phyloP scores from a whole-genome alignment of 2,797 vertebrate genomes.

The Furcifer pardalis region DNA sequence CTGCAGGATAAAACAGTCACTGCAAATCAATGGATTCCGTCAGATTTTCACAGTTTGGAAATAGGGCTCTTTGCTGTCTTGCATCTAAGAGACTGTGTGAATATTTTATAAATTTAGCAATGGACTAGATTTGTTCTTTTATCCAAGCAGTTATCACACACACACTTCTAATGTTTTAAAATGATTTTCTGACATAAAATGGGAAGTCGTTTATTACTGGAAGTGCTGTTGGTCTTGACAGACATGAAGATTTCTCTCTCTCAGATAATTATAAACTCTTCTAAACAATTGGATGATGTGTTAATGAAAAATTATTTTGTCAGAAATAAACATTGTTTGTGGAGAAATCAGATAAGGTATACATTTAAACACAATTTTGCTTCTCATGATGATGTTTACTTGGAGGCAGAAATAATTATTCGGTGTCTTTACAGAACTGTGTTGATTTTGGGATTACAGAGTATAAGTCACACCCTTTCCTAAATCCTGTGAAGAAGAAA shows the following conservation, averaged over 20 bases:
- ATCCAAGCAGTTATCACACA: slow-evolving; percentile 61
- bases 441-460: neutral
- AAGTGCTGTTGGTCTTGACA: slow-evolving; percentile 55
- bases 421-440: neutral
- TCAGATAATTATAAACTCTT: slow-evolving; percentile 65
- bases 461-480: neutral
- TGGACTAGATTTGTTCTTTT: slow-evolving; percentile 64
- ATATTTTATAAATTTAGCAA: slow-evolving; percentile 60
- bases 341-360: slow-evolving; percentile 25
- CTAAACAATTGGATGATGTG: slow-evolving; percentile 40
- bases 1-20: slow-evolving; percentile 39
- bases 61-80: slow-evolving; percentile 49
- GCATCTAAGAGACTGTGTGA: slow-evolving; percentile 53
- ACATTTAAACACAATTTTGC: neutral
- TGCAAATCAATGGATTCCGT: slow-evolving; percentile 62
- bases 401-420: slow-evolving; percentile 11
- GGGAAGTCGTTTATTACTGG: slow-evolving; percentile 65
- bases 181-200: slow-evolving; percentile 68
- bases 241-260: slow-evolving; percentile 20
- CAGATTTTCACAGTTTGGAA: slow-evolving; percentile 60
- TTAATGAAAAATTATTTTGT: slow-evolving; percentile 21
- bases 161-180: slow-evolving; percentile 68
- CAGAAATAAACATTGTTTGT: slow-evolving; percentile 33
- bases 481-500: neutral
- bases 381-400: neutral